phyloP scores from a whole-genome alignment of 1,140 invertebrate genomes.

The Lordiphosa collinella region DNA sequence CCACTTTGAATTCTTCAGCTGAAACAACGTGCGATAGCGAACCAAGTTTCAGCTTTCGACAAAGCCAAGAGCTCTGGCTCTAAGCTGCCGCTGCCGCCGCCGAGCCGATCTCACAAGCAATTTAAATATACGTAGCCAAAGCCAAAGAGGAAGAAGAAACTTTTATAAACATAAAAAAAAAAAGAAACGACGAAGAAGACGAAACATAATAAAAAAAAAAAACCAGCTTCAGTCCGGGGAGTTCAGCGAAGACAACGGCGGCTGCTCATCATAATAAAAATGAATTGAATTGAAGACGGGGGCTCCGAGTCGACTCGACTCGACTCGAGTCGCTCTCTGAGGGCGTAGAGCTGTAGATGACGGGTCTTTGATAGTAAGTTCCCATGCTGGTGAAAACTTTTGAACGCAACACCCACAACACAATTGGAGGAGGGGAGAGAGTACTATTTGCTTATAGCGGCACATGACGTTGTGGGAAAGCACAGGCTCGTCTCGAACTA shows the following conservation, averaged over 20 bases:
- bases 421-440: background rate
- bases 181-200: slow-evolving; percentile 27
- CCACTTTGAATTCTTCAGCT: slow-evolving; percentile 70
- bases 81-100: slow-evolving; percentile 53
- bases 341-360: background rate
- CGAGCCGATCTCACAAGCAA: slow-evolving; percentile 60
- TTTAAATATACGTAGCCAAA: slow-evolving; percentile 61
- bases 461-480: slow-evolving; percentile 50
- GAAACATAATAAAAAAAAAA: slow-evolving; percentile 29
- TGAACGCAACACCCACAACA: slow-evolving; percentile 34
- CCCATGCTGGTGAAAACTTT: slow-evolving; percentile 28
- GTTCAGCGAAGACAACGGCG: slow-evolving; percentile 34
- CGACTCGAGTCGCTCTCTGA: slow-evolving; percentile 4
- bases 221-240: slow-evolving; percentile 32
- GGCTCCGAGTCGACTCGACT: background rate
- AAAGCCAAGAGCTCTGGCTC: slow-evolving; percentile 27
- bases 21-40: slow-evolving; percentile 60
- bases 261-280: slow-evolving; percentile 71
- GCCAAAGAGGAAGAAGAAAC: slow-evolving; percentile 71
- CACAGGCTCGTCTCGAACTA: too few species aligned
- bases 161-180: slow-evolving; percentile 66
- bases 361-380: background rate
- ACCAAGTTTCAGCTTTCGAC: slow-evolving; percentile 68
- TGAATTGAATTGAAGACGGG: slow-evolving; percentile 69
- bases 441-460: slow-evolving; percentile 58